A percentile compares a stretch with the other conserved stretches of the same genome.
These are phyloP conservation scores for Palythoa grandis DNA, from an alignment of 92 coral and sea anemone species.

Conservation along the genomic window DNA sequence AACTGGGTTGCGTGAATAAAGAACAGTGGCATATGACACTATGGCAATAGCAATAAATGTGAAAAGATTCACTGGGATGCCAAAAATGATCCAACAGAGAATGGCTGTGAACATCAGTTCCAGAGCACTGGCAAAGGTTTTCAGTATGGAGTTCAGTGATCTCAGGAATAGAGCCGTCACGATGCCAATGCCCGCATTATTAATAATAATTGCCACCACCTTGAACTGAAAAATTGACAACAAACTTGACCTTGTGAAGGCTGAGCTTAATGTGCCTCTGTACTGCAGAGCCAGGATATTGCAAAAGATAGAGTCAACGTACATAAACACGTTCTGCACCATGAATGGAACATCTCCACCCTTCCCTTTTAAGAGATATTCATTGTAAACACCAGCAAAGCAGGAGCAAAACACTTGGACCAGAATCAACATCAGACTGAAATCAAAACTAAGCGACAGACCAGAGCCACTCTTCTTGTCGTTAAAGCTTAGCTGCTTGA, in stretches of 20 bases:
- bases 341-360: constrained; percentile 92
- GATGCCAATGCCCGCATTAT: constrained; percentile 93
- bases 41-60: constrained; percentile 89
- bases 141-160: constrained; percentile 90
- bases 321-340: constrained; percentile 95
- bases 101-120: constrained; percentile 97
- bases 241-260: constrained; percentile 81
- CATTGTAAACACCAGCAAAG: constrained; percentile 98
- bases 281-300: constrained; percentile 71
- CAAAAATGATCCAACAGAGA: constrained; percentile 92
- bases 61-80: constrained; percentile 88
- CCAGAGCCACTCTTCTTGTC: constrained; percentile 60
- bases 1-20: constrained; percentile 93
- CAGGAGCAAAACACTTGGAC: constrained; percentile 98
- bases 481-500: constrained; percentile 79
- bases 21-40: constrained; percentile 85
- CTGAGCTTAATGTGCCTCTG: constrained; percentile 76
- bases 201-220: constrained; percentile 82
- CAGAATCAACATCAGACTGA: constrained; percentile 82
- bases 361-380: constrained; percentile 92
- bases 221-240: constrained; percentile 67
- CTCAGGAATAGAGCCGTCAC: constrained; percentile 91
- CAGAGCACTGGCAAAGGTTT: constrained; percentile 96
- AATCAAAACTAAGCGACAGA: constrained; percentile 68
- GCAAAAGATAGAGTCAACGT: constrained; percentile 85